Conservation (phyloP, 53 echinoderm and acorn worm genomes). For the Paracentrotus lividus region DNA sequence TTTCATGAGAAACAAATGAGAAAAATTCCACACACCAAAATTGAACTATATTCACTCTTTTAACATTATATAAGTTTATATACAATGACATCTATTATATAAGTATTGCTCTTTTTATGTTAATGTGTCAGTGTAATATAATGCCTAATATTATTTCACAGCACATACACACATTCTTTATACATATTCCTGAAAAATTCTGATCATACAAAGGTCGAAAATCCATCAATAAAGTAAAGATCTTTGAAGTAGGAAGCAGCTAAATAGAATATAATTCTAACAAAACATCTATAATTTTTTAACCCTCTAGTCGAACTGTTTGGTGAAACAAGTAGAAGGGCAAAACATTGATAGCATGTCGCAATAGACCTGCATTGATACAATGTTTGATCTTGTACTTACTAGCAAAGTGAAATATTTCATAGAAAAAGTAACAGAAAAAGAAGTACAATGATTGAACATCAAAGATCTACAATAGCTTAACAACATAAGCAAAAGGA, state of each 20-base stretch:
- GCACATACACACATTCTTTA: constrained; percentile 50
- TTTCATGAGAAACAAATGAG: constrained; percentile 15
- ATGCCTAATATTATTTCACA: constrained; percentile 31
- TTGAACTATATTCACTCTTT: constrained; percentile 36
- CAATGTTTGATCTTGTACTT: neutral
- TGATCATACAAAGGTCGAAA: neutral
- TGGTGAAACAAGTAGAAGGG: neutral
- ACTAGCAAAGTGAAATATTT: neutral
- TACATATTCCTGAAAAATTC: constrained; percentile 44
- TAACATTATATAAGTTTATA: neutral
- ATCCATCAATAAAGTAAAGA: neutral
- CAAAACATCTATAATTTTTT: neutral
- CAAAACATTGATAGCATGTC: neutral
- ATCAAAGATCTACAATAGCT: neutral
- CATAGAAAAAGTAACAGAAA: neutral
- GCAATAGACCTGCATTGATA: neutral
- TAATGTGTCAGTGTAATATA: constrained; percentile 34
- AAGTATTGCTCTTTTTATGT: constrained; percentile 40
- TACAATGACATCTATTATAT: constrained; percentile 20
- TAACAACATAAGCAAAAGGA: neutral
- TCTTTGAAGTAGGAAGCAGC: neutral
- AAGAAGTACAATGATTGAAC: too few species aligned
- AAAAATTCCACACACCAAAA: constrained; percentile 37
- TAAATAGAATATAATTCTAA: constrained; percentile 8
- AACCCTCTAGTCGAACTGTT: neutral